These are phyloP conservation scores for Scylla paramamosain DNA, from an alignment of 1,140 invertebrate genomes.

Conservation along the genomic window DNA sequence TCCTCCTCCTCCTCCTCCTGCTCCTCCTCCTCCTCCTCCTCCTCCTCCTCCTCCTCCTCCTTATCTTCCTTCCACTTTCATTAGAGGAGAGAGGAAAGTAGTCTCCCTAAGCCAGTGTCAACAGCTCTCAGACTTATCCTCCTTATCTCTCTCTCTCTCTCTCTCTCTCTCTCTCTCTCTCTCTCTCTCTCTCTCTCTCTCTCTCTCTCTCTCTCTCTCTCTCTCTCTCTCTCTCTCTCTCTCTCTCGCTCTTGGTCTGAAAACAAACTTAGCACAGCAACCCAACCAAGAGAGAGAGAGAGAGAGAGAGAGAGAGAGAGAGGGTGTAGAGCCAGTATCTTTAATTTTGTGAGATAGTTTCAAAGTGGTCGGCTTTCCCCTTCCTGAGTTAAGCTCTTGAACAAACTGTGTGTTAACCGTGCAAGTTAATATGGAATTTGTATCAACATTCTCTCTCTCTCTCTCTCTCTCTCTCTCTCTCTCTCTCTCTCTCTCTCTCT, in stretches of 20 bases:
- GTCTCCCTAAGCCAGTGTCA: background rate
- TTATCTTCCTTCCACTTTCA: slow-evolving; percentile 29
- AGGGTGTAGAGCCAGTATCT: background rate
- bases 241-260: background rate
- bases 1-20: background rate
- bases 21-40: slow-evolving; percentile 33
- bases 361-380: background rate
- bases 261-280: too few species aligned
- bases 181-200: slow-evolving; percentile 31
- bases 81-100: background rate
- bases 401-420: background rate
- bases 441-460: slow-evolving; percentile 10
- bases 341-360: slow-evolving; percentile 23
- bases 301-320: background rate
- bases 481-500: background rate
- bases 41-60: slow-evolving; percentile 29
- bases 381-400: background rate
- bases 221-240: slow-evolving; percentile 53
- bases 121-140: slow-evolving; percentile 19
- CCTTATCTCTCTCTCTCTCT: background rate
- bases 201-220: slow-evolving; percentile 35
- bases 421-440: slow-evolving; percentile 14
- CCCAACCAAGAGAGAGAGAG: background rate
- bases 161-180: slow-evolving; percentile 32
- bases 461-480: slow-evolving; percentile 20